Percentiles rank a stretch among this genome's conserved stretches.
phyloP scores from a whole-genome alignment of 2,113 vertebrate genomes.

The Scolopax mira region DNA sequence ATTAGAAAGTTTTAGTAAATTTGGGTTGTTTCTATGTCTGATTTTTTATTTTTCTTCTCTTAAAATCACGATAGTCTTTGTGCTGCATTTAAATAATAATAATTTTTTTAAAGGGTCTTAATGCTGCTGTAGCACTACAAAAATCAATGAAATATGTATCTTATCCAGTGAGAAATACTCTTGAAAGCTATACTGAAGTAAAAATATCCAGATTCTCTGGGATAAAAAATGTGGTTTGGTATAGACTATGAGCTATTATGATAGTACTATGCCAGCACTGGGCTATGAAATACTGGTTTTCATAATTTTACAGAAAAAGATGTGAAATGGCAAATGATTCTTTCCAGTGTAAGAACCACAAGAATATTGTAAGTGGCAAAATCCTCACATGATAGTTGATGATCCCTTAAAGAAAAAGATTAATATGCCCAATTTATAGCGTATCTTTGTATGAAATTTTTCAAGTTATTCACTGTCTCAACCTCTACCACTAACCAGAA shows the following conservation, averaged over 20 bases:
- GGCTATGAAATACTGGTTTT: neutral
- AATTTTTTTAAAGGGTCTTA: neutral
- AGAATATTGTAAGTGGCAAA: neutral
- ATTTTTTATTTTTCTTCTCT: neutral
- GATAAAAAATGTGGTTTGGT: neutral
- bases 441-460: neutral
- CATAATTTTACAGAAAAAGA: neutral
- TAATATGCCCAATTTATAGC: neutral
- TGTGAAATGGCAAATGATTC: accelerated
- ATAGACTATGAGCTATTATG: neutral
- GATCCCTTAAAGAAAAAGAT: neutral
- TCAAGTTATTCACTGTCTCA: neutral
- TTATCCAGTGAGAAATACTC: neutral
- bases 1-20: neutral
- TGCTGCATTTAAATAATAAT: neutral
- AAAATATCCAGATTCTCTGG: neutral
- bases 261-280: accelerated
- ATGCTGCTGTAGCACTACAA: neutral
- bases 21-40: neutral
- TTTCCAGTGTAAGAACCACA: neutral
- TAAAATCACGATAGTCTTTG: neutral
- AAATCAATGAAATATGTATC: neutral
- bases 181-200: neutral
- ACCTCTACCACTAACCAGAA: neutral
- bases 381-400: neutral